Base-by-base conservation (phyloP, 2,888 invertebrate species). In the Eilema sororculum region DNA sequence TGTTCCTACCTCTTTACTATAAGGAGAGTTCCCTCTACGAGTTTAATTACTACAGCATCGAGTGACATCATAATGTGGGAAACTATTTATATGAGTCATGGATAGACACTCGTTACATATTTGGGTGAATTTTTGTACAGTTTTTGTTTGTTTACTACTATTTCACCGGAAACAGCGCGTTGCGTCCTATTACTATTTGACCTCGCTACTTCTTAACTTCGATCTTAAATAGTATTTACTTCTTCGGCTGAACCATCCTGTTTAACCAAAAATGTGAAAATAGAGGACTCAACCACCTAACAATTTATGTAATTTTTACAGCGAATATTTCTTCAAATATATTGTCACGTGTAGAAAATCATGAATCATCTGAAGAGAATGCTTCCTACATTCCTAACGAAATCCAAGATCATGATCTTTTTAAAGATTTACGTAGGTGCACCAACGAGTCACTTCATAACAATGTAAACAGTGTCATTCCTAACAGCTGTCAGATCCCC, bases 381-480 rank as follows among this genome's bases (percentile, higher is more conserved):
- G 3, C 56, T 68, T 65, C 65, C 67, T 61, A 24, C 63, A 68
- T 65, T 52, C 28, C 22, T 24, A 41, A 66, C 41, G 37, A 33
- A 46, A 25, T 37, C 33, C 22, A 46, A 24, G 9, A 52, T 20
- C 30, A 10, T 41, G 6, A 61, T 56, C 22, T 64, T 67, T 67
- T 52, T 30, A 52, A 64, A 37, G 46, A 63, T 28, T 6, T 57
- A 67, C 65, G 72, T 72, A 62, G 72, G 68, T 30, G 71, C 25
- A 30, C 33, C 5, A 6, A 3, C 62, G 61, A 68, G 20, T 72
- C 72, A 72, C 28, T 56, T 22, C 10, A 28, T 3, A 72, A 62
- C 56, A 57, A 77, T 73, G 79, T 77, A 81, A 74, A 77, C 79
- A 76, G 60, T 70, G 71, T 76, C 70, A 76, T 66, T 66, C 65